Percentiles rank a stretch among this genome's conserved stretches.
Evolutionary conservation across 2,797 vertebrate genomes (phyloP).

Genomic region (Phrynocephalus guinanensis): DNA sequence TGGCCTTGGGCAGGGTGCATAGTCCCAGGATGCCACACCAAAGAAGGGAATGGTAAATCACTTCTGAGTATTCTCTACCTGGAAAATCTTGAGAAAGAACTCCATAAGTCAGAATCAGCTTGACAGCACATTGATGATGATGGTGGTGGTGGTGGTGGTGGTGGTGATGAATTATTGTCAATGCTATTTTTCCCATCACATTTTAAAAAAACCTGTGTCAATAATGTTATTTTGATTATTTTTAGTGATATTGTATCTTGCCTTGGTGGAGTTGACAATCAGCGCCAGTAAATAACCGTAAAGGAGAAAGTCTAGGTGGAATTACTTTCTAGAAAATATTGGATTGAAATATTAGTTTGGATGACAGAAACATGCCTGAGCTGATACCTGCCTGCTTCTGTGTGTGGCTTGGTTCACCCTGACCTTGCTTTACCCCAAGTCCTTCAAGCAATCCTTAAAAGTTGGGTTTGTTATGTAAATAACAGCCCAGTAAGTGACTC

Average conservation of each 20-base stretch:
- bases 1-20: too few species aligned
- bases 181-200: too few species aligned
- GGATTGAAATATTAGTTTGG: not conserved
- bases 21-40: too few species aligned
- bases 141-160: too few species aligned
- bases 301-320: too few species aligned
- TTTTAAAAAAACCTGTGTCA: not conserved
- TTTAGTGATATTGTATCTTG: not conserved
- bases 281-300: not conserved
- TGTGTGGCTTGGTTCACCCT: slow-evolving; percentile 19
- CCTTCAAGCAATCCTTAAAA: slow-evolving; percentile 39
- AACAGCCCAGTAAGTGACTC: slow-evolving; percentile 25
- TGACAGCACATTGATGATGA: too few species aligned
- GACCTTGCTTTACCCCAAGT: slow-evolving; percentile 22
- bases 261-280: not conserved
- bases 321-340: not conserved
- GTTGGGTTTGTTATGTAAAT: slow-evolving; percentile 47
- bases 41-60: too few species aligned
- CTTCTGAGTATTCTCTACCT: too few species aligned
- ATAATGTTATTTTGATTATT: not conserved
- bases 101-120: too few species aligned
- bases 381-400: slow-evolving; percentile 20
- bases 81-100: too few species aligned
- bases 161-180: too few species aligned
- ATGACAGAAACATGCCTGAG: not conserved